Base-by-base conservation (phyloP, 2,113 vertebrate genomes). In the Lagopus leucura region DNA sequence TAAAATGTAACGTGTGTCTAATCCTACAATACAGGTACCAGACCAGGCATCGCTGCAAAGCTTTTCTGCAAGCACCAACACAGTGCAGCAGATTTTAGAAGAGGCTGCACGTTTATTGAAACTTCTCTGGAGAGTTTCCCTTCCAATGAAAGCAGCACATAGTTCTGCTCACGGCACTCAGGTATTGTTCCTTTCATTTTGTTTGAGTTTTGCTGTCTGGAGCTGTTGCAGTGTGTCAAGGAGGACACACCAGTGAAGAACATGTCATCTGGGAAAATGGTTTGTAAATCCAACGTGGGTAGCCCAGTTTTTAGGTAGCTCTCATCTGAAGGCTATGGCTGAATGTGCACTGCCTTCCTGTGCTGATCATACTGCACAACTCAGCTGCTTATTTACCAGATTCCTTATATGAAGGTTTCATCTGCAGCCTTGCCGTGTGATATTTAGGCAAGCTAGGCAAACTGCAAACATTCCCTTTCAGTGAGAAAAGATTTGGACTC, bases 61-160 rank as follows among this genome's bases (percentile, higher is more conserved):
- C 63, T 95, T 99, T 36, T 97, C 97, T 7, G 57, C 96, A 6
- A 94, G 90, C n/a, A 75, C 97, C 60, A 97, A 90, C 93, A 97
- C 94, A 13, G 97, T 99, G 60, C 98, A 98, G 95, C 98, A 98
- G 77, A 97, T 98, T 74, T 94, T 99, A 8, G 99, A 99, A 3
- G 98, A 99, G 94, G 99, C 99, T 2, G 96, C 97, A 1, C 97
- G 97, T 22, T 96, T 98, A 25, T 95, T 99, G 94, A 99, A 98
- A 25, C 98, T 98, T 34, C 93, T 99, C 90, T 99, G 99, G 99
- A 99, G 98, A 95, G 98, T 99, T 77, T 98, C 98, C 4, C 85
- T 99, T 38, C 99, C 99, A 2, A 85, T 95, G 8, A 69, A 94
- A 40, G 71, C 80, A 4, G 75, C 69, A 69, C 97, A 93, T 25